Base-by-base conservation (phyloP, 1,140 invertebrate genomes). In the Drosophila quadrilineata region DNA sequence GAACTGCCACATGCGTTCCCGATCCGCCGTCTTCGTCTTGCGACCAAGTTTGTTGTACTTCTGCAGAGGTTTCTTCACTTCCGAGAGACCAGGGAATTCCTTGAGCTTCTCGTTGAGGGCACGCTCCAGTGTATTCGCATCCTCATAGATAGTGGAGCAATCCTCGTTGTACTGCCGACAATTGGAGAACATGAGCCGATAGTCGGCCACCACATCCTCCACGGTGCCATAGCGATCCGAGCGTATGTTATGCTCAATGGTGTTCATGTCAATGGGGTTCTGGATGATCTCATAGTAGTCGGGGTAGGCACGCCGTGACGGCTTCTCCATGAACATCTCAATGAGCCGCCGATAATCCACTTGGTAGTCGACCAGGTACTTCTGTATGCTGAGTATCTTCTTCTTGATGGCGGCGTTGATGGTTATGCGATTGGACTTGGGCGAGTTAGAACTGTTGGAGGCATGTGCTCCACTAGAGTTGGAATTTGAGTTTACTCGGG, bases 141-240 rank as follows among this genome's bases (percentile, higher is more conserved):
- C 98, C 80, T 98, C 95, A 77, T 98, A 98, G 74, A 99, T 98
- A 73, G 95, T 93, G 0, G 97, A 98, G 19, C 95, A 95, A 90
- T 98, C 97, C 90, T 99, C 98, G 89, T 99, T 99, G 89, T 98
- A 99, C 75, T 96, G 94, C 0, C 97, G 94, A 82, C 98, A 99
- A 90, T 99, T 99, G 45, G 94, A 94, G 90, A 99, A 99, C 97
- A 99, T 98, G 9, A 97, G 91, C 60, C 94, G 91, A 72, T 94
- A 94, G 87, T 93, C 93, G 3, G 91, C 87, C 0, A 93, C 90
- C 54, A 94, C 91, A 71, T 94, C 93, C 36, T 93, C 92, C 0
- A 93, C 86, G 6, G 90, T 91, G 28, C 88, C 91, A 88, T 94
- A 94, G 33, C 92, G 91, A 65, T 94, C 93, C 9, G 90, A 91